Conservation (phyloP, 2,888 invertebrate species). For the Mechanitis messenoides region DNA sequence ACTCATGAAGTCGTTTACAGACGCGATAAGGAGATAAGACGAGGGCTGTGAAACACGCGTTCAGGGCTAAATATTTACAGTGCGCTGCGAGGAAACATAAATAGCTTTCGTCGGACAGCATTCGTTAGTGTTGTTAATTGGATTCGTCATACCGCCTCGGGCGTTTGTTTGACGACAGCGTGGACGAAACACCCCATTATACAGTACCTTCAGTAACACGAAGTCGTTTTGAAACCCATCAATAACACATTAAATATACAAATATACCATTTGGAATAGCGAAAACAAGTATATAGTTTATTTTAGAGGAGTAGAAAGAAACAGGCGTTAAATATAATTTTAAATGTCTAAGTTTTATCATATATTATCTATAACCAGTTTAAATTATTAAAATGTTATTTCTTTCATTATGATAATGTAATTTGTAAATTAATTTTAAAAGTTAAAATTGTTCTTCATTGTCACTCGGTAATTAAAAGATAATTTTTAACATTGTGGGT, state of each 20-base stretch:
- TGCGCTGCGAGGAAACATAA: constrained; percentile 69
- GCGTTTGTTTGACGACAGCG: constrained; percentile 36
- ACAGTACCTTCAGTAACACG: constrained; percentile 26
- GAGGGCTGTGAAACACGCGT: constrained; percentile 65
- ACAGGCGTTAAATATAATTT: too few species aligned
- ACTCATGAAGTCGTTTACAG: constrained; percentile 53
- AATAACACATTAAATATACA: too few species aligned
- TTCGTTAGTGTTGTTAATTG: constrained; percentile 69
- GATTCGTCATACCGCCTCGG: constrained; percentile 61
- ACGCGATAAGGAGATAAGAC: constrained; percentile 62
- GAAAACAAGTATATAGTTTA: too few species aligned
- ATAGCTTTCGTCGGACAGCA: constrained; percentile 63
- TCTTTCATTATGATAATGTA: constrained; percentile 13
- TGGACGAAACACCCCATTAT: constrained; percentile 13
- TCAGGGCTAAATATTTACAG: constrained; percentile 70
- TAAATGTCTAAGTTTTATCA: too few species aligned
- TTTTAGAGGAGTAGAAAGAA: too few species aligned
- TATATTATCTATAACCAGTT: background rate
- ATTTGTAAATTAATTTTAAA: background rate
- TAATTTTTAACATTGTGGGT: constrained; percentile 20
- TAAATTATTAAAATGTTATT: constrained; percentile 24
- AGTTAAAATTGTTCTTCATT: background rate
- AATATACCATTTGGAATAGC: too few species aligned
- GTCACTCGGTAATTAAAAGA: constrained; percentile 13
- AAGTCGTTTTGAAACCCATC: too few species aligned